Base-by-base conservation (phyloP, 2,113 vertebrate genomes). In the Carassius gibelio region DNA sequence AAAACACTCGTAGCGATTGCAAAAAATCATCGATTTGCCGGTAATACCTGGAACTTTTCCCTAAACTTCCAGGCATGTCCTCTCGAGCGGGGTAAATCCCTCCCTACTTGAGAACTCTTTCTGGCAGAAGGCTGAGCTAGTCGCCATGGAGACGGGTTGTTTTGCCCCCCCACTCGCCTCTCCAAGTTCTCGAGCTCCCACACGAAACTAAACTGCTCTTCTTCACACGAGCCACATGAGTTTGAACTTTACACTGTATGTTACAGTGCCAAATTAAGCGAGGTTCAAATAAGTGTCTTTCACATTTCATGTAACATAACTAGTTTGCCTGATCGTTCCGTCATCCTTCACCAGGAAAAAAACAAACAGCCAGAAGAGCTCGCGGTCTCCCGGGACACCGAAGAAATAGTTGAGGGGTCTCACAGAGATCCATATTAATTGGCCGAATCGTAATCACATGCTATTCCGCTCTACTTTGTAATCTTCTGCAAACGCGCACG, bases 121-220 rank as follows among this genome's bases (percentile, higher is more conserved):
- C 87, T 88, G 87, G 81, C 74, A 83, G 92, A 86, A 92, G 94
- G 94, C 93, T 90, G 94, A 91, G 92, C 93, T 91, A 93, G 93
- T 95, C 89, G 50, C 93, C 91, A 90, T 92, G 90, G 94, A 83
- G 76, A 94, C 91, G 87, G 84, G 86, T 91, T 93, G 92, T 93
- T 94, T 94, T 87, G 55, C 91, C 90, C 93, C 50, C 91, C 91
- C 90, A 68, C 90, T 87, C 88, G 8, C 38, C 4, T 45, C 15
- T 45, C 23, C 71, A 13, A 19, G 75, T 85, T 77, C 64, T 86
- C 88, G 81, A 75, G 77, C 82, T 88, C 83, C 74, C 88, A 79
- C 81, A 62, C 87, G 90, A 89, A 57, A 75, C 50, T 14, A 26
- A 79, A 30, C 57, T n/a, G 21, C 69, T 17, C 30, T 15, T 80